phyloP scores from a whole-genome alignment of 2,797 vertebrate genomes.

The Bucorvus abyssinicus region DNA sequence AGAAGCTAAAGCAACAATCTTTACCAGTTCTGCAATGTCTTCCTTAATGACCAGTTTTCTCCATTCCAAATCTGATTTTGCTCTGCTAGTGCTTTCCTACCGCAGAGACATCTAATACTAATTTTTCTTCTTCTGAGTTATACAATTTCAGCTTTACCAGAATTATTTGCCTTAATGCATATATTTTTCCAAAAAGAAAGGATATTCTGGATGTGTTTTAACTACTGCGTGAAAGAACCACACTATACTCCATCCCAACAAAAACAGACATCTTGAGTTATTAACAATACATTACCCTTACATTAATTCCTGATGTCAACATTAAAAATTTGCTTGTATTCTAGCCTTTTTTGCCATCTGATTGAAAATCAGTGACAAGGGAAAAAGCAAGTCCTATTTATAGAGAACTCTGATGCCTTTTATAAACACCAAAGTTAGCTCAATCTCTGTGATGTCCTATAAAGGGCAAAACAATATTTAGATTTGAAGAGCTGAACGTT shows the following conservation, averaged over 20 bases:
- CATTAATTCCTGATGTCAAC: neutral
- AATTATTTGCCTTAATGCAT: neutral
- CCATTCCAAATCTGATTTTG: neutral
- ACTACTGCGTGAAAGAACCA: neutral
- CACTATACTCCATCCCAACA: neutral
- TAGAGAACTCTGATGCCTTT: neutral
- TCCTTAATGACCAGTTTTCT: neutral
- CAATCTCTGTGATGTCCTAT: neutral
- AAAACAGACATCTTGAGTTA: neutral
- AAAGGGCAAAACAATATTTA: neutral
- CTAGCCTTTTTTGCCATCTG: neutral
- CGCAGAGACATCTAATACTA: neutral
- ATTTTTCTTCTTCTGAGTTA: neutral
- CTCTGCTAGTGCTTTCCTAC: neutral
- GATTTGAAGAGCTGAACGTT: neutral
- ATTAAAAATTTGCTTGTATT: neutral
- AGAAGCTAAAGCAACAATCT: neutral
- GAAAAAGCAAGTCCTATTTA: neutral
- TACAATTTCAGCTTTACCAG: neutral
- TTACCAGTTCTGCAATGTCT: neutral
- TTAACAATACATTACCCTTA: neutral
- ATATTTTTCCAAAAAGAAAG: neutral
- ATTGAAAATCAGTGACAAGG: neutral
- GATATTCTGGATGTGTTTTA: neutral
- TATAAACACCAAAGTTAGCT: neutral